Conservation (phyloP, 1,140 invertebrate species). For the Microplitis demolitor region DNA sequence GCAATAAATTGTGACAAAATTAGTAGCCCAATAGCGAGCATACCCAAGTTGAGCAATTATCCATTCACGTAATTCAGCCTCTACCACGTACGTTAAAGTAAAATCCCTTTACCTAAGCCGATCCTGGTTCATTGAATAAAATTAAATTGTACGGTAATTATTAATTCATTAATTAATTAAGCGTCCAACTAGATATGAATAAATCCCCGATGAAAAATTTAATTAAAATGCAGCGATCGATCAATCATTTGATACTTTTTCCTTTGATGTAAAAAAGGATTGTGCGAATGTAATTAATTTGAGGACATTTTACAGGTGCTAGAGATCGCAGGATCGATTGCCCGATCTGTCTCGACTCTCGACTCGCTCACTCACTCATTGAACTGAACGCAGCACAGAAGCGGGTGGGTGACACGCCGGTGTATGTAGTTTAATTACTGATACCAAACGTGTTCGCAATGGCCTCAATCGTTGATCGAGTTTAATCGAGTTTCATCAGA, state of each 20-base stretch:
- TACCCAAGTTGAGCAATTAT: conserved; percentile 14
- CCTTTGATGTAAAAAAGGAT: too few species aligned
- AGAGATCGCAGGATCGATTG: too few species aligned
- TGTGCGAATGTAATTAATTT: too few species aligned
- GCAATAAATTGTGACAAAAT: not conserved
- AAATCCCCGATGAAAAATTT: too few species aligned
- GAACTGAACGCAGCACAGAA: not conserved
- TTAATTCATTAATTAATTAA: too few species aligned
- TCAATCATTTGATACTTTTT: too few species aligned
- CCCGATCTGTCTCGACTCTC: too few species aligned
- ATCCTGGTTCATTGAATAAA: not conserved
- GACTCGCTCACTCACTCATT: not conserved
- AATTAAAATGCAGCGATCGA: too few species aligned
- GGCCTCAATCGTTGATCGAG: not conserved
- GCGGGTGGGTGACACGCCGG: not conserved
- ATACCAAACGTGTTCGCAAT: conserved; percentile 5
- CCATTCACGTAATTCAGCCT: conserved; percentile 12
- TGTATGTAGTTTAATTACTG: not conserved
- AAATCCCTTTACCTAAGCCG: conserved; percentile 1
- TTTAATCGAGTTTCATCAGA: not conserved
- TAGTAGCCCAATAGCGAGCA: not conserved
- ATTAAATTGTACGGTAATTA: too few species aligned
- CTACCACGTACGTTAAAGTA: not conserved
- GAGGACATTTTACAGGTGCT: too few species aligned
- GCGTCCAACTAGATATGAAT: too few species aligned